These are phyloP conservation scores for Noctuana brunneofusca DNA, from an alignment of 2,888 invertebrate species.

Conservation along the genomic window DNA sequence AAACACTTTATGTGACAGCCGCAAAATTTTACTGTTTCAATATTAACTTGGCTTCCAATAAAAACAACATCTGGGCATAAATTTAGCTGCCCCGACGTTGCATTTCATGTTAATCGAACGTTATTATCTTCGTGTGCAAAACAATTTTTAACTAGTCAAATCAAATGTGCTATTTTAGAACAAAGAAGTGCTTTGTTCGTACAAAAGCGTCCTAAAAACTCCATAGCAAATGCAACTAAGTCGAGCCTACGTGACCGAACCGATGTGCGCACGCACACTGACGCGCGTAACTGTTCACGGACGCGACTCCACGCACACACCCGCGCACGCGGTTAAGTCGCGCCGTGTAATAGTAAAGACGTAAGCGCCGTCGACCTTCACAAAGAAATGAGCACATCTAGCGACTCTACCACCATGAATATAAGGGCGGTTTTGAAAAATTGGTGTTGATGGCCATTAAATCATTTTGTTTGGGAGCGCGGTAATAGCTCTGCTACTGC, in stretches of 20 bases:
- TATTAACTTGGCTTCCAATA: conserved; percentile 17
- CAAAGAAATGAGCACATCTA: conserved; percentile 71
- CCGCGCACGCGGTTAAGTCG: conserved; percentile 63
- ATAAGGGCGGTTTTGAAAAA: conserved; percentile 50
- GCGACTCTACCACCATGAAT: conserved; percentile 47
- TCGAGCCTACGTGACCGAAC: conserved; percentile 79
- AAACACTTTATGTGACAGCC: conserved; percentile 20
- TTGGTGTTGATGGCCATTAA: conserved; percentile 45
- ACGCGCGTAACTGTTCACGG: conserved; percentile 45
- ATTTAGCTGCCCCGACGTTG: conserved; percentile 9
- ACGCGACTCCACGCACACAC: conserved; percentile 57
- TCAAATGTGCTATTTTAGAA: conserved; percentile 38
- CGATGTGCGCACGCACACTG: conserved; percentile 69
- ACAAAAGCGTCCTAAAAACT: conserved; percentile 61
- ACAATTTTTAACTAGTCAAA: conserved; percentile 9
- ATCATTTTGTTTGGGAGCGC: conserved; percentile 38
- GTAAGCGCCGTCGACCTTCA: conserved; percentile 72
- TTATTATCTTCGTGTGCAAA: background rate
- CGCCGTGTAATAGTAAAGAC: conserved; percentile 43
- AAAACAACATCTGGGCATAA: conserved; percentile 13
- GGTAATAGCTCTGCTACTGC: conserved; percentile 76
- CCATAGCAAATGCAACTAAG: conserved; percentile 52
- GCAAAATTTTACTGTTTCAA: conserved; percentile 13
- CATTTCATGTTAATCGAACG: background rate
- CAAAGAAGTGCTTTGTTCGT: conserved; percentile 47